Conservation (phyloP, 2,113 vertebrate species). For the Halcyon malimbica region DNA sequence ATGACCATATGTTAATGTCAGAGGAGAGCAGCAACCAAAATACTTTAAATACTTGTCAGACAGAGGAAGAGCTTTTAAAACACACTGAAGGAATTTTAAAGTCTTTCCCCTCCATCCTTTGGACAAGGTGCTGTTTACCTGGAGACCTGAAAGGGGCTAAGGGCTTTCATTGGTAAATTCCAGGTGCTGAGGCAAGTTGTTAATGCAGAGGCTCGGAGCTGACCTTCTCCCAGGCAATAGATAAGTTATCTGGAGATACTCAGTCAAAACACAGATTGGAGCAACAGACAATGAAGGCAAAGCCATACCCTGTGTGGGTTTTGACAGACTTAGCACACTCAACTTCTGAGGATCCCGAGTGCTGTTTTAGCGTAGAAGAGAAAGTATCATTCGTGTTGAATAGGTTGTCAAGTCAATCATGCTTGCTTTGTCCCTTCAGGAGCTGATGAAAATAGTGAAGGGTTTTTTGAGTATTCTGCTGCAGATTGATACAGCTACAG, state of each 20-base stretch:
- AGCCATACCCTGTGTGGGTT: fast-evolving
- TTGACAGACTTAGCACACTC: neutral
- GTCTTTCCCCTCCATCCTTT: neutral
- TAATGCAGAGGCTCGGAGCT: neutral
- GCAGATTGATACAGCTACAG: neutral
- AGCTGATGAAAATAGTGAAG: neutral
- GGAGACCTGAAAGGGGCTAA: neutral
- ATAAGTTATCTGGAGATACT: neutral
- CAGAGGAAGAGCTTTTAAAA: neutral
- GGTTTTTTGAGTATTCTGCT: neutral
- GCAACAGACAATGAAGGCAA: neutral
- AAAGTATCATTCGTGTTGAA: neutral
- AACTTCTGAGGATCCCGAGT: neutral
- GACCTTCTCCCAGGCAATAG: neutral
- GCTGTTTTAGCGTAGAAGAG: neutral
- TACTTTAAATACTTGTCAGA: fast-evolving
- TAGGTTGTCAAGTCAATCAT: neutral
- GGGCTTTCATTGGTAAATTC: neutral
- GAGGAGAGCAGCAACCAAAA: neutral
- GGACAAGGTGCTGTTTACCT: neutral
- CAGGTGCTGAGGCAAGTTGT: neutral
- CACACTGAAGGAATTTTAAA: neutral
- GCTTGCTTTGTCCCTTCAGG: neutral
- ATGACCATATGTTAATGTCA: fast-evolving
- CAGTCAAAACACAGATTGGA: neutral